Base-by-base conservation (phyloP, 2,888 invertebrate genomes). In the Perizoma affinitatum region DNA sequence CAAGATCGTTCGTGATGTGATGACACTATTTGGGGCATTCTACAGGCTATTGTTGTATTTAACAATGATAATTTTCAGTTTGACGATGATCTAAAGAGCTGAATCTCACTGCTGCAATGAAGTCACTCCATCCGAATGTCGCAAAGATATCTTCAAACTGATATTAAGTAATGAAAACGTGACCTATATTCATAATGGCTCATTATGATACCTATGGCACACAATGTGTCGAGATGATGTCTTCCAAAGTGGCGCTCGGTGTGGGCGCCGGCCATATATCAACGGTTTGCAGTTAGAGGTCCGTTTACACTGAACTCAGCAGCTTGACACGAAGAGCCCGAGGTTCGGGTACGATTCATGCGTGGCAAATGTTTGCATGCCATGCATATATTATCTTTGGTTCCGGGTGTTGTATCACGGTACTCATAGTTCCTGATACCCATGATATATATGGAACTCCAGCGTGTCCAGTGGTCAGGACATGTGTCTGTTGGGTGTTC, bases 181-280 rank as follows among this genome's bases (percentile, higher is more conserved):
- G 65, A 70, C 68, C 71, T 64, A 66, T 78, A 80, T 82, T 71
- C 66, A 66, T 78, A 82, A 78, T 79, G 66, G 69, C 69, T 71
- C 70, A 76, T 78, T 78, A 75, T 68, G 61, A 67, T 70, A 58
- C 62, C 51, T 62, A 62, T 58, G 58, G 75, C 75, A 74, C 69
- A 74, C 78, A 70, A 74, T 75, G 76, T 73, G 72, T 67, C 62
- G 61, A 61, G 71, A 72, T 69, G 73, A 71, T 70, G 65, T 58
- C 68, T 67, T 67, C 65, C 66, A 67, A 62, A 63, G 69, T 68
- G 69, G 66, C 69, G 70, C 68, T 63, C 56, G 61, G 79, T 78
- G 85, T 86, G 83, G 86, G 86, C 83, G 84, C 82, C 76, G 56
- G 66, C 69, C 64, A 81, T 86, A 82, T 78, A 77, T 86, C 70